Base-by-base conservation (phyloP, 2,888 invertebrate species). In the Zele albiditarsus region DNA sequence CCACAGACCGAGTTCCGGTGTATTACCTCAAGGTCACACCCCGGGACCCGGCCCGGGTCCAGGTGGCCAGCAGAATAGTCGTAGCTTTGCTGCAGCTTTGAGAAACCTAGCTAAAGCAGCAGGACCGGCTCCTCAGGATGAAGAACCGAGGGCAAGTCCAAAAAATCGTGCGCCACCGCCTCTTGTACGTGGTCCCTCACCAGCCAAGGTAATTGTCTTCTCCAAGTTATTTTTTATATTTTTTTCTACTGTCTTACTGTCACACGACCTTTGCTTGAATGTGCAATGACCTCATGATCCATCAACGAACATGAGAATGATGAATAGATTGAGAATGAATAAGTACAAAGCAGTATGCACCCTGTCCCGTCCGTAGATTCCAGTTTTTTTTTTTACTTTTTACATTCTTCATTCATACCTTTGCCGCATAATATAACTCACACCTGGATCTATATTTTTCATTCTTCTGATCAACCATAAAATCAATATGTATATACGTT, bases 31-130 rank as follows among this genome's bases (percentile, higher is more conserved):
- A 83, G 85, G 87, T 81, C 88, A 88, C 75, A 87, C 88, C 71
- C 85, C 88, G 57, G 81, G 81, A 53, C 88, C 90, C 25, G 80
- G 80, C 31, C 80, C 80, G 53, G 90, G 90, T 74, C 90, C 90
- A 46, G 90, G 90, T 79, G 84, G 88, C 68, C 88, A 84, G 79
- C 89, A 85, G 77, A 88, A 85, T 75, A 88, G 88, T 78, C 84
- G 90, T 68, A 96, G 97, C 76, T 97, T 97, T 91, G 97, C 97
- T 71, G 97, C 97, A 65, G 97, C 97, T 28, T 91, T 98, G 71
- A 93, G 97, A 76, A 96, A 95, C 88, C 92, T 97, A 81, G 97
- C 97, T 79, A 97, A 97, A 90, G 97, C 97, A 90, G 97, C 96
- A 27, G 95, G 95, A 76, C 95, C 94, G 82, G 94, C 94, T 84